Evolutionary conservation across 2,797 vertebrate genomes (phyloP).

Genomic region (Microctenopoma stevenorrisi): DNA sequence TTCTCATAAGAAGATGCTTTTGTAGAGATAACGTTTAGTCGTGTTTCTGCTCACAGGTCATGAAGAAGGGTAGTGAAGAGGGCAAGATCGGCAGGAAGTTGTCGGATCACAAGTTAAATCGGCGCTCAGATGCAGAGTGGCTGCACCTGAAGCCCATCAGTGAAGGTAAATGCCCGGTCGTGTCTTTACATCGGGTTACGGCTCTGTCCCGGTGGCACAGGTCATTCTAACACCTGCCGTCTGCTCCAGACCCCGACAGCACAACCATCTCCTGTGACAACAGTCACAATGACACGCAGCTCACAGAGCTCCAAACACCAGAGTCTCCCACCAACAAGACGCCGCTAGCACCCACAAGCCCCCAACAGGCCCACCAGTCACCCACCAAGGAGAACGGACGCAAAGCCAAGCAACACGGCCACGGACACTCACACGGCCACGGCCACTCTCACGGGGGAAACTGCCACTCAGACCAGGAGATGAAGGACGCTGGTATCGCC

Average conservation of each 20-base stretch:
- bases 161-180: slow-evolving; percentile 67
- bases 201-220: neutral
- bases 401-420: slow-evolving; percentile 80
- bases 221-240: neutral
- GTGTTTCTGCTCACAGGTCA: slow-evolving; percentile 64
- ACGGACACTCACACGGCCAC: slow-evolving; percentile 90
- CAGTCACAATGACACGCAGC: slow-evolving; percentile 89
- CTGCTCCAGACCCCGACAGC: slow-evolving; percentile 83
- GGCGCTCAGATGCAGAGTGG: slow-evolving; percentile 94
- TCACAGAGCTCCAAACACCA: slow-evolving; percentile 87
- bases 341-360: slow-evolving; percentile 62
- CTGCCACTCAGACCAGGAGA: slow-evolving; percentile 96
- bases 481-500: slow-evolving; percentile 95
- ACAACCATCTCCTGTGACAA: slow-evolving; percentile 86
- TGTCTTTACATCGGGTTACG: neutral
- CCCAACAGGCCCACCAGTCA: slow-evolving; percentile 12
- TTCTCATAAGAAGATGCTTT: neutral
- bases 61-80: slow-evolving; percentile 83
- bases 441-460: slow-evolving; percentile 94
- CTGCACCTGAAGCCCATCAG: slow-evolving; percentile 92
- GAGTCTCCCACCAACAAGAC: slow-evolving; percentile 88
- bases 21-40: neutral
- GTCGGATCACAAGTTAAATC: slow-evolving; percentile 95
- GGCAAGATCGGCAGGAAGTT: slow-evolving; percentile 91
- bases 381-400: slow-evolving; percentile 63